phyloP scores from a whole-genome alignment of 1,140 invertebrate genomes.

The Acromyrmex heyeri region DNA sequence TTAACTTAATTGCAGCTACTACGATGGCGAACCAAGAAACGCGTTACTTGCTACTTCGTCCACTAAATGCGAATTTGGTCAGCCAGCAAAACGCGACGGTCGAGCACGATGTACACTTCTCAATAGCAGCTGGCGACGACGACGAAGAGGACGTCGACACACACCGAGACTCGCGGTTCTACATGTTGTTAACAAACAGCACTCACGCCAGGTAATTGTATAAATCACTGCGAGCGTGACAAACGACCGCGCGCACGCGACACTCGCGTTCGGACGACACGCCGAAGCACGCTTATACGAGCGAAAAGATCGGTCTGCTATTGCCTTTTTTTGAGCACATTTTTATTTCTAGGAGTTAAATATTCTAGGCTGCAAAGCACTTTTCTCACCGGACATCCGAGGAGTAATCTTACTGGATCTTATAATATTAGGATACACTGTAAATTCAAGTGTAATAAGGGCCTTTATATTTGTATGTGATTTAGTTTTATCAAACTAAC shows the following conservation, averaged over 20 bases:
- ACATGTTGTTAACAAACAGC: slow-evolving; percentile 72
- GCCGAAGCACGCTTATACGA: slow-evolving; percentile 50
- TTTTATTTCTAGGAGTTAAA: slow-evolving; percentile 19
- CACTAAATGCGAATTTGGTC: slow-evolving; percentile 61
- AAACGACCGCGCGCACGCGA: slow-evolving; percentile 60
- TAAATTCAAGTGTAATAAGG: too few species aligned
- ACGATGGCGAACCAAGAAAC: neutral
- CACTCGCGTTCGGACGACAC: slow-evolving; percentile 24
- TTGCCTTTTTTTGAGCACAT: neutral
- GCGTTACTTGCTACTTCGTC: slow-evolving; percentile 9
- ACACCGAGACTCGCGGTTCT: slow-evolving; percentile 35
- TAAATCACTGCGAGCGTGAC: slow-evolving; percentile 71
- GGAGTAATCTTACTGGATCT: neutral
- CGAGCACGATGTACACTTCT: neutral
- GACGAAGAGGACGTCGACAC: slow-evolving; percentile 6
- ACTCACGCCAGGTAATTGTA: slow-evolving; percentile 69
- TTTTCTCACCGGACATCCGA: neutral
- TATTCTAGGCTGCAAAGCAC: neutral
- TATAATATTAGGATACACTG: neutral
- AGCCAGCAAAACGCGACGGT: slow-evolving; percentile 32
- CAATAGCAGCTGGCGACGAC: neutral
- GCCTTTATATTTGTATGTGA: too few species aligned
- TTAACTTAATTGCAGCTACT: slow-evolving; percentile 72
- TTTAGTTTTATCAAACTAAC: too few species aligned
- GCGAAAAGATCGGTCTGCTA: slow-evolving; percentile 18